Conservation (phyloP, 2,888 invertebrate species). For the Leptinotarsa haldemani region DNA sequence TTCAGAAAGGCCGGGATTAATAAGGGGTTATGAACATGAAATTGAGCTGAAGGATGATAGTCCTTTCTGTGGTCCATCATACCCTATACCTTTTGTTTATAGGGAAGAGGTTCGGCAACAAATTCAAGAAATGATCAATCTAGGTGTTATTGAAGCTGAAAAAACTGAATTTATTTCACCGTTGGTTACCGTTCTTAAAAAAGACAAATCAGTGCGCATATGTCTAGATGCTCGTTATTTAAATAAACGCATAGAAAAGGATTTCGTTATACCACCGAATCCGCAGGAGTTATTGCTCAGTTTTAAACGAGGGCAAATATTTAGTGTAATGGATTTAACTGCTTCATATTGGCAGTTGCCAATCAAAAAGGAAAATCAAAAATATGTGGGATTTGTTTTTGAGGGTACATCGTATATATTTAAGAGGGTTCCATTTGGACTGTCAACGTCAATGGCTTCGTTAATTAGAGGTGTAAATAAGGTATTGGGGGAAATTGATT, state of each 20-base stretch:
- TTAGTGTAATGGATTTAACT: no score
- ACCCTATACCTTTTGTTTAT: no score
- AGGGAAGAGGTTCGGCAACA: no score
- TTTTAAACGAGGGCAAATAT: no score
- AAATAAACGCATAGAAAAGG: neutral
- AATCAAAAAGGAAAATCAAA: neutral
- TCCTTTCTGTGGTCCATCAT: no score
- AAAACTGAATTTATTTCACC: neutral
- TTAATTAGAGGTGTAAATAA: neutral
- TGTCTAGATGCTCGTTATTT: neutral
- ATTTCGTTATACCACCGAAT: neutral
- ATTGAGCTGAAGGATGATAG: no score
- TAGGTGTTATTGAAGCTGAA: no score
- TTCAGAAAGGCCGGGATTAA: conserved; percentile 2
- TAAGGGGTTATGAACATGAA: neutral
- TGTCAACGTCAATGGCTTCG: neutral
- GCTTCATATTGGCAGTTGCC: neutral
- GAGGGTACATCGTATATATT: conserved; percentile 1
- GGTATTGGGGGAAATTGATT: neutral
- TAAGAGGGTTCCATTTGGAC: neutral
- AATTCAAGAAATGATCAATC: no score
- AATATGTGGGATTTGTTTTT: conserved; percentile 9
- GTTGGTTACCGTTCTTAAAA: no score
- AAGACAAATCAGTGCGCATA: no score
- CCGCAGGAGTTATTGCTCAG: no score